phyloP scores from a whole-genome alignment of 2,113 vertebrate species.

The Rostratula benghalensis region DNA sequence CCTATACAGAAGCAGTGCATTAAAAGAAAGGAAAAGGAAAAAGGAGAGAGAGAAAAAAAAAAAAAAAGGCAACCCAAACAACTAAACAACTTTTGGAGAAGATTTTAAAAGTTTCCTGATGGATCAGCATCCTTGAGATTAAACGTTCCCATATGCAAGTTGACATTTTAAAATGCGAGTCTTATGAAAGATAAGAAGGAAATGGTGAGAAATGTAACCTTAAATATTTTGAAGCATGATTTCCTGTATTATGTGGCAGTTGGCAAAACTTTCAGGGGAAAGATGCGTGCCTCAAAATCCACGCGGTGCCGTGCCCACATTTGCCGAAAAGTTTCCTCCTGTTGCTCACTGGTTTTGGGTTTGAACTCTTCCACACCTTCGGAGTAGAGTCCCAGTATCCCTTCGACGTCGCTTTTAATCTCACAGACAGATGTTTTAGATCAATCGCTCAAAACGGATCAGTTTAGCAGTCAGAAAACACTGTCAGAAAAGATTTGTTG shows the following conservation, averaged over 20 bases:
- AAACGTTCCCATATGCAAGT: constrained; percentile 72
- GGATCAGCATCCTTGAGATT: constrained; percentile 67
- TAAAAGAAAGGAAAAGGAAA: neutral
- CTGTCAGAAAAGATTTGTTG: constrained; percentile 68
- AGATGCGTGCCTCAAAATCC: constrained; percentile 34
- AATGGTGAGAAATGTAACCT: constrained; percentile 77
- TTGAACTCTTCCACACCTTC: constrained; percentile 38
- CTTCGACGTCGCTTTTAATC: constrained; percentile 42
- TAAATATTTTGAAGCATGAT: constrained; percentile 78
- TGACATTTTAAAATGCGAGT: constrained; percentile 75
- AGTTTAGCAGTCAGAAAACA: constrained; percentile 68
- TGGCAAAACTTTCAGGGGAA: constrained; percentile 61
- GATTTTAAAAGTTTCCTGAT: constrained; percentile 59
- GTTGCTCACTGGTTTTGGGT: neutral
- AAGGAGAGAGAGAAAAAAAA: neutral
- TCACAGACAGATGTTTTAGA: constrained; percentile 68
- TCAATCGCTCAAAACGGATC: constrained; percentile 64
- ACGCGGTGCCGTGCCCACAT: neutral
- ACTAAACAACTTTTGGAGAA: neutral
- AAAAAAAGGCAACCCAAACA: neutral
- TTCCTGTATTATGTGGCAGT: constrained; percentile 70
- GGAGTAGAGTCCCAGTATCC: neutral
- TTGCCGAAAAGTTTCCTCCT: constrained; percentile 40
- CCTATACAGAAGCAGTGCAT: neutral
- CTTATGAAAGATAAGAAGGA: constrained; percentile 75